phyloP scores from a whole-genome alignment of 2,888 invertebrate genomes.

The Bellardia pandia region DNA sequence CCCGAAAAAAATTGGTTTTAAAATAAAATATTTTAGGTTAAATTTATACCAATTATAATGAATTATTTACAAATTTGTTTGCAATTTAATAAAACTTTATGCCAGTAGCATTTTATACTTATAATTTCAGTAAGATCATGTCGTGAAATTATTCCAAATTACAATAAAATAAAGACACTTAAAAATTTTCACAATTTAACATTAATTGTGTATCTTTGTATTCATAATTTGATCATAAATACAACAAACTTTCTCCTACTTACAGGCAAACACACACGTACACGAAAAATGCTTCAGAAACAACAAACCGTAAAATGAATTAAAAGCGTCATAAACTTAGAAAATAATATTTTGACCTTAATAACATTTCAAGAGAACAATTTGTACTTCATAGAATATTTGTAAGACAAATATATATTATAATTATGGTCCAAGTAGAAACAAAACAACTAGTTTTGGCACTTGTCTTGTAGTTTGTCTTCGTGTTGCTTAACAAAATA shows the following conservation, averaged over 20 bases:
- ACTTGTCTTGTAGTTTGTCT: slow-evolving; percentile 3
- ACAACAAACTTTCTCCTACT: slow-evolving; percentile 40
- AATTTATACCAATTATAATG: too few relatives aligned
- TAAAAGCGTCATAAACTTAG: slow-evolving; percentile 32
- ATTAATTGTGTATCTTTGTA: neutral
- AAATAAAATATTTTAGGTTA: too few relatives aligned
- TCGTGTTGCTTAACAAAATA: neutral
- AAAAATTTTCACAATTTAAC: slow-evolving; percentile 6
- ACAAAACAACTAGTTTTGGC: neutral
- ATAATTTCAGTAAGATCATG: neutral
- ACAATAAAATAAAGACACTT: neutral
- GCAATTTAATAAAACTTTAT: too few relatives aligned
- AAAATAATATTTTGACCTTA: slow-evolving; percentile 55
- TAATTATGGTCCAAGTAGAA: slow-evolving; percentile 33
- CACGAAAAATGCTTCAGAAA: neutral
- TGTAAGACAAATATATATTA: slow-evolving; percentile 20
- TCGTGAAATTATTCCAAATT: neutral
- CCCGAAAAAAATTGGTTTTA: too few relatives aligned
- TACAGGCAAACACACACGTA: slow-evolving; percentile 1
- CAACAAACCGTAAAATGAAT: slow-evolving; percentile 2
- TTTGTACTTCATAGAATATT: slow-evolving; percentile 22
- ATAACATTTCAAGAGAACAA: slow-evolving; percentile 42
- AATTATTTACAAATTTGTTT: too few relatives aligned
- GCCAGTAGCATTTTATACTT: too few relatives aligned
- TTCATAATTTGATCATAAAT: slow-evolving; percentile 16